Evolutionary conservation across 2,888 invertebrate genomes (phyloP).

Genomic region (Listrodromus nycthemerus): DNA sequence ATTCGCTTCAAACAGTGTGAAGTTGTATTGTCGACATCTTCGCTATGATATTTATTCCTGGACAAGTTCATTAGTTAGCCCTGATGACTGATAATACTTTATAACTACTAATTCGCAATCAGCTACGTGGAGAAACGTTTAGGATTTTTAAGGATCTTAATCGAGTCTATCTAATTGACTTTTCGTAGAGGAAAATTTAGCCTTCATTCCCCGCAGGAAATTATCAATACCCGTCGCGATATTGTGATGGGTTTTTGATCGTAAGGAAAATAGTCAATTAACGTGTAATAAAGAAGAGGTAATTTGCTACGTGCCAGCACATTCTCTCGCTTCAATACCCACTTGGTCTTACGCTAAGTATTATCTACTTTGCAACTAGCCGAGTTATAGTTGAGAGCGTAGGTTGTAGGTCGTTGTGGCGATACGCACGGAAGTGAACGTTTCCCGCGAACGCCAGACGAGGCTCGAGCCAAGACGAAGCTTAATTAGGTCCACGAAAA

Average conservation of each 20-base stretch:
- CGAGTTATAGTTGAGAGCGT: neutral
- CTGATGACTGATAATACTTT: neutral
- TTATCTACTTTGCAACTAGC: slow-evolving; percentile 8
- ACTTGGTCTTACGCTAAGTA: neutral
- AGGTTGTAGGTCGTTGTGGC: neutral
- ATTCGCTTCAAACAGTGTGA: neutral
- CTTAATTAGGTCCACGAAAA: neutral
- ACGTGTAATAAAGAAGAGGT: neutral
- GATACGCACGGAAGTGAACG: slow-evolving; percentile 7
- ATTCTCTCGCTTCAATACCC: neutral
- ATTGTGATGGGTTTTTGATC: neutral
- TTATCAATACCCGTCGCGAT: slow-evolving; percentile 1
- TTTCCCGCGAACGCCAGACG: neutral
- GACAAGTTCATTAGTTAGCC: neutral
- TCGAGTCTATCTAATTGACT: neutral
- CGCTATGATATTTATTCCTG: neutral
- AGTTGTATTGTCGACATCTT: neutral
- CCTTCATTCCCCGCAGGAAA: neutral
- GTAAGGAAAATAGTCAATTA: slow-evolving; percentile 1
- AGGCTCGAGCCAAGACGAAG: neutral
- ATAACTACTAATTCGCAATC: neutral
- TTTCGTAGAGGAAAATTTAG: neutral
- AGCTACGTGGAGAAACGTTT: neutral
- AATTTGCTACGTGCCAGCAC: neutral
- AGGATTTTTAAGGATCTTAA: neutral